phyloP scores from a whole-genome alignment of 2,797 vertebrate genomes.

The Myotis pilosus region DNA sequence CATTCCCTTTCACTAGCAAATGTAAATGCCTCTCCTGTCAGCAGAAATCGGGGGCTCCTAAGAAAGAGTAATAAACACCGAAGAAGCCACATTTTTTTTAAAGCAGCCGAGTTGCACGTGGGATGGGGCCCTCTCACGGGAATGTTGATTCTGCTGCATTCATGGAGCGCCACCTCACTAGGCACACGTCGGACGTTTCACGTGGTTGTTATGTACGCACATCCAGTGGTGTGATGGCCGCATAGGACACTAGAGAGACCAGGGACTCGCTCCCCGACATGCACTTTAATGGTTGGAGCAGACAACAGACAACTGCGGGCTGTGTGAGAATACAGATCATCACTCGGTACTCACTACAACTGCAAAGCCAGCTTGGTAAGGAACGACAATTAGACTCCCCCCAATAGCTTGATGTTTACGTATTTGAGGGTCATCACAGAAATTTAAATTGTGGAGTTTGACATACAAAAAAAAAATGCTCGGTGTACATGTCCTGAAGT shows the following conservation, averaged over 20 bases:
- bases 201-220: slow-evolving; percentile 41
- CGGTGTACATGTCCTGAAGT: slow-evolving; percentile 33
- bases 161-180: background rate
- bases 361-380: slow-evolving; percentile 40
- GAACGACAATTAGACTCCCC: slow-evolving; percentile 17
- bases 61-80: background rate
- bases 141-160: background rate
- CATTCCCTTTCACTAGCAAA: background rate
- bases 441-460: slow-evolving; percentile 36
- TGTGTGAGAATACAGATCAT: slow-evolving; percentile 50
- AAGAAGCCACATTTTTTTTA: background rate
- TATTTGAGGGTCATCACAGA: background rate
- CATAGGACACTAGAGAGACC: slow-evolving; percentile 66
- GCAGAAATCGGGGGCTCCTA: background rate
- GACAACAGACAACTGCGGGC: slow-evolving; percentile 12
- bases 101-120: background rate
- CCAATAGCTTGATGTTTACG: background rate
- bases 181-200: background rate
- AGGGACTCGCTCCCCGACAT: slow-evolving; percentile 45
- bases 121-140: background rate
- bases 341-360: slow-evolving; percentile 53
- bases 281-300: slow-evolving; percentile 50
- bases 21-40: background rate
- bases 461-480: slow-evolving; percentile 1
- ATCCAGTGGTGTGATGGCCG: slow-evolving; percentile 54